Evolutionary conservation across 2,888 invertebrate species (phyloP).

Genomic region (Litoditis marina): DNA sequence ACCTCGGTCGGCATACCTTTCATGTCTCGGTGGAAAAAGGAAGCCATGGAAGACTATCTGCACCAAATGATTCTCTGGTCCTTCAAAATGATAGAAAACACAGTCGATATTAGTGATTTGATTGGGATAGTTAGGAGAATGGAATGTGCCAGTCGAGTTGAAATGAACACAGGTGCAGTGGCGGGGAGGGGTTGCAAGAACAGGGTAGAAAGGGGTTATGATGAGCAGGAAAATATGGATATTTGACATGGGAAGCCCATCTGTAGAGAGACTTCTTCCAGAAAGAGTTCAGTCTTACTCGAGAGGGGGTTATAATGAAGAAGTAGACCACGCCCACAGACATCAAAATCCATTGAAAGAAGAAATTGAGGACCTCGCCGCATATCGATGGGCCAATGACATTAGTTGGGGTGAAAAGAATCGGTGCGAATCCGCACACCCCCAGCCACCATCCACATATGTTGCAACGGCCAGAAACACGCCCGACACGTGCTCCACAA

Average conservation of each 20-base stretch:
- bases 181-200: conserved; percentile 3
- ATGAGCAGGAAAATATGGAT: conserved; percentile 4
- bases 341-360: conserved; percentile 16
- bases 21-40: conserved; percentile 6
- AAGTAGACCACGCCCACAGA: conserved; percentile 4
- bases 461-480: too few species aligned
- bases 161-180: conserved; percentile 36
- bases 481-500: too few species aligned
- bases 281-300: conserved; percentile 8
- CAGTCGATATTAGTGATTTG: conserved; percentile 25
- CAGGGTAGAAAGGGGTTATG: conserved; percentile 1
- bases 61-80: conserved; percentile 8
- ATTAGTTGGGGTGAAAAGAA: too few species aligned
- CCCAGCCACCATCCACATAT: too few species aligned
- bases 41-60: conserved; percentile 13
- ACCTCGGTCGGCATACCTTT: conserved; percentile 1
- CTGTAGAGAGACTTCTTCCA: conserved; percentile 1
- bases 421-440: too few species aligned
- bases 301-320: conserved; percentile 8
- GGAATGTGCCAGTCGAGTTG: conserved; percentile 37
- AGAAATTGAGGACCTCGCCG: too few species aligned
- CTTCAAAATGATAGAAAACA: conserved; percentile 41
- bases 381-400: too few species aligned
- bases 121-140: conserved; percentile 37
- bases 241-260: background rate